These are phyloP conservation scores for Cryptosula pallasiana DNA, from an alignment of 2,888 invertebrate species.

Conservation along the genomic window DNA sequence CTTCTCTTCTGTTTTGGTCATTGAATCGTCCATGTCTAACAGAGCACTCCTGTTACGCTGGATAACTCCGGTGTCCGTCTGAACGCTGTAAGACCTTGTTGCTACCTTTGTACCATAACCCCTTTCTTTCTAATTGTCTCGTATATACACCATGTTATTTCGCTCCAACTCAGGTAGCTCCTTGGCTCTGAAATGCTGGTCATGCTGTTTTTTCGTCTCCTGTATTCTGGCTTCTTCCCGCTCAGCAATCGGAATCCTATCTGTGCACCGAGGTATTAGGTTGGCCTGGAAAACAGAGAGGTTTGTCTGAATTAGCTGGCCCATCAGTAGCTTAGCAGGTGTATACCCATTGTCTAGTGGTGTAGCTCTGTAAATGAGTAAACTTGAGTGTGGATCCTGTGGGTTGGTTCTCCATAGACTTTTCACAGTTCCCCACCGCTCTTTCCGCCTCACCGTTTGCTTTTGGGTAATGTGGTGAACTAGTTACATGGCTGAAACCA, in stretches of 20 bases:
- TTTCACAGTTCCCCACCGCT: neutral
- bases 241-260: neutral
- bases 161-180: neutral
- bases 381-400: neutral
- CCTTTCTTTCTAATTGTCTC: neutral
- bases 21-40: neutral
- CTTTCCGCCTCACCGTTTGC: neutral
- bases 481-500: conserved; percentile 1
- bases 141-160: neutral
- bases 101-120: neutral
- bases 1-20: neutral
- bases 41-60: neutral
- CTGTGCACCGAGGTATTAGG: neutral
- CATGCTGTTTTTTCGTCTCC: neutral
- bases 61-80: neutral
- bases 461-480: neutral
- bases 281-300: neutral
- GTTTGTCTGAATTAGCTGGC: neutral
- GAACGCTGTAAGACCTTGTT: neutral
- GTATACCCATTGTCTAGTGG: conserved; percentile 4
- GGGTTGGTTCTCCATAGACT: too few relatives aligned
- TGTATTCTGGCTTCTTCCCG: neutral
- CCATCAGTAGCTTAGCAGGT: neutral
- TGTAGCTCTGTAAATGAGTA: neutral
- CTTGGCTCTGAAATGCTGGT: neutral